Evolutionary conservation across 2,113 vertebrate species (phyloP).

Genomic region (Gnathonemus longibarbis): DNA sequence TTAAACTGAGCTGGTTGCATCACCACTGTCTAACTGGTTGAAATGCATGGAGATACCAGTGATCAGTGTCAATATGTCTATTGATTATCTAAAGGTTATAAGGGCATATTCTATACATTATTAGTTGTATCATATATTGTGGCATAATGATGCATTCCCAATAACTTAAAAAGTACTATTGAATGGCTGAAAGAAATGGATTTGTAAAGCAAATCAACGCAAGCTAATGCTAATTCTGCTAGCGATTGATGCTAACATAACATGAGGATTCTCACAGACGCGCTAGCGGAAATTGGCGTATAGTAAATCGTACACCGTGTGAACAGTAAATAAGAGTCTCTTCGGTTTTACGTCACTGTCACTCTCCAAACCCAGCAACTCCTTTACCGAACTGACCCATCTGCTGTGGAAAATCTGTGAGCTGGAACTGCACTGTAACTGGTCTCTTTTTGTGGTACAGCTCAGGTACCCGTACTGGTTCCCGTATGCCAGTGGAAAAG

Average conservation of each 20-base stretch:
- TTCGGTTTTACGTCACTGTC: background rate
- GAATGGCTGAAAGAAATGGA: background rate
- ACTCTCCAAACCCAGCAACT: background rate
- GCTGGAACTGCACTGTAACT: background rate
- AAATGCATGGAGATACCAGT: background rate
- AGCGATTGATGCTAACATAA: background rate
- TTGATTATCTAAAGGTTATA: background rate
- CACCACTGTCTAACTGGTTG: background rate
- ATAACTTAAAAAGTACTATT: background rate
- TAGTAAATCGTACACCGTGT: background rate
- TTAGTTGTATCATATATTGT: background rate
- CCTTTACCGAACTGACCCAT: background rate
- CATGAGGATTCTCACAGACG: background rate
- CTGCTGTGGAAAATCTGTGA: background rate
- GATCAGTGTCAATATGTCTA: background rate
- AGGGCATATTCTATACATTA: background rate
- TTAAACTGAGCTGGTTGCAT: background rate
- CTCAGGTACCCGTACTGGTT: background rate
- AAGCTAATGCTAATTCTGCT: background rate
- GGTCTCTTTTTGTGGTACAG: background rate
- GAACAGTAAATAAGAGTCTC: background rate
- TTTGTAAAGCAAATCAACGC: background rate
- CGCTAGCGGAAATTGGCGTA: background rate
- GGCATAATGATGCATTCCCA: background rate
- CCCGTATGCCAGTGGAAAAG: background rate